Percentiles rank a stretch among this genome's conserved stretches.
These are phyloP conservation scores for Lasioglossum vierecki DNA, from an alignment of 2,888 invertebrate genomes.

Conservation along the genomic window DNA sequence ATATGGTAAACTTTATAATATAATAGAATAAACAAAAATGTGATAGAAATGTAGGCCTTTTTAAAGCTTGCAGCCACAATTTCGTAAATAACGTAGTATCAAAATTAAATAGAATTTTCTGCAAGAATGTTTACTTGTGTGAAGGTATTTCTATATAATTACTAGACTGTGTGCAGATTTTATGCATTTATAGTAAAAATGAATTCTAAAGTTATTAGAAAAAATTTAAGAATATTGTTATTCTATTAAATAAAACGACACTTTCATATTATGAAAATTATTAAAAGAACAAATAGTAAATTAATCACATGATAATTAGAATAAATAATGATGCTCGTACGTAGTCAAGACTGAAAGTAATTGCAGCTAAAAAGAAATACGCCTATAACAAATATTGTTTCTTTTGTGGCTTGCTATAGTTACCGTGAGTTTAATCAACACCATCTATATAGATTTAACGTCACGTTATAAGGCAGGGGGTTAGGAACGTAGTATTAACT, in stretches of 20 bases:
- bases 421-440: background rate
- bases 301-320: background rate
- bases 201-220: too few relatives aligned
- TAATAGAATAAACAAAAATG: background rate
- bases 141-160: background rate
- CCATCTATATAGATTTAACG: too few relatives aligned
- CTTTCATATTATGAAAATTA: background rate
- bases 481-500: slow-evolving; percentile 22
- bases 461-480: background rate
- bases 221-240: background rate
- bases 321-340: background rate
- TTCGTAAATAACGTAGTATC: background rate
- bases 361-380: background rate
- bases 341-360: slow-evolving; percentile 5
- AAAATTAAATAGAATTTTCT: background rate
- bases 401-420: background rate
- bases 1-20: background rate
- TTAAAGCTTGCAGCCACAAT: background rate
- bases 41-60: background rate
- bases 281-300: background rate
- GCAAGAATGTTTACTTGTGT: background rate
- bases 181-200: background rate
- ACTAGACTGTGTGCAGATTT: background rate
- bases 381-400: background rate
- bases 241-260: background rate